A percentile compares a stretch with the other conserved stretches of the same genome.
These are phyloP conservation scores for Pycnonotus jocosus DNA, from an alignment of 2,113 vertebrate genomes.

Conservation along the genomic window DNA sequence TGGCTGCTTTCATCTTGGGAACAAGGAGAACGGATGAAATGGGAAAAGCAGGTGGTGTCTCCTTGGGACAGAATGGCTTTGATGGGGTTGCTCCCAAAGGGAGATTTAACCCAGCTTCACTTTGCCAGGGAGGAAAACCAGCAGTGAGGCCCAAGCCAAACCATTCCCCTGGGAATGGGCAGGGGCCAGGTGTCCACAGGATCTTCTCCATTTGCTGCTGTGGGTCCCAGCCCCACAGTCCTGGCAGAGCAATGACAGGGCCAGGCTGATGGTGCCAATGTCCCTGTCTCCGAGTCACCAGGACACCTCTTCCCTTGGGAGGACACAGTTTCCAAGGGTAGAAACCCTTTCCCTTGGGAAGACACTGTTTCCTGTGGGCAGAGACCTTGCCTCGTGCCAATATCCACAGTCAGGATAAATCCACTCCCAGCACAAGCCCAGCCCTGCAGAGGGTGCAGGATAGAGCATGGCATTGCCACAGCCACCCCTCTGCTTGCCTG, in stretches of 20 bases:
- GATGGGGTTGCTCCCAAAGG: not conserved
- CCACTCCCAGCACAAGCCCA: not conserved
- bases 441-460: not conserved
- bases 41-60: not conserved
- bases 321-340: not conserved
- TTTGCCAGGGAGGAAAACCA: not conserved
- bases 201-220: not conserved
- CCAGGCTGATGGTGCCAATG: not conserved
- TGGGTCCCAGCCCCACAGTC: rapidly evolving
- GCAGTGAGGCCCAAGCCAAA: not conserved
- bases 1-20: not conserved
- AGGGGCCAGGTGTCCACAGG: not conserved
- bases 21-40: not conserved
- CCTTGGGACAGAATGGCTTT: not conserved
- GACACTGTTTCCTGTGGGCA: not conserved
- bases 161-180: not conserved
- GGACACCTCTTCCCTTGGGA: no score
- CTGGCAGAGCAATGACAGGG: not conserved
- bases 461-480: rapidly evolving
- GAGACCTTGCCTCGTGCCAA: not conserved
- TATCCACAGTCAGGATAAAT: not conserved
- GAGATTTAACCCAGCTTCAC: not conserved
- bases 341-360: not conserved
- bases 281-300: rapidly evolving
- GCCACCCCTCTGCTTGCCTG: not conserved